Conservation (phyloP, 2,113 vertebrate genomes). For the Rhombomys opimus region DNA sequence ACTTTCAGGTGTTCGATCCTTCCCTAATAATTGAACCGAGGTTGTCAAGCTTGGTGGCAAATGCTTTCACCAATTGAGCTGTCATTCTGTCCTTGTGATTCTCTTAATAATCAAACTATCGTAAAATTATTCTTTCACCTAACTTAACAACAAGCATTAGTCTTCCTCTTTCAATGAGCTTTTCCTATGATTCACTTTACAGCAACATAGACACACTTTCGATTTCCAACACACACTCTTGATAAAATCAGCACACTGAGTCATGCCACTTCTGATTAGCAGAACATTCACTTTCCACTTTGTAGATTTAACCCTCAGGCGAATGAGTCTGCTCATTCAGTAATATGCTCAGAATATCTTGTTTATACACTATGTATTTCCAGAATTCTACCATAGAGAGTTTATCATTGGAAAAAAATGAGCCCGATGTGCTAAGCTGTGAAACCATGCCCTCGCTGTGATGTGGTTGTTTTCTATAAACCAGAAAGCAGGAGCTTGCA, state of each 20-base stretch:
- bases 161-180: neutral
- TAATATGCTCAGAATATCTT: neutral
- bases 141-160: neutral
- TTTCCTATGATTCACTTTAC: neutral
- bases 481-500: neutral
- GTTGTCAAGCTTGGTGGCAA: neutral
- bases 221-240: neutral
- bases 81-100: neutral
- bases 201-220: neutral
- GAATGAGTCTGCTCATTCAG: neutral
- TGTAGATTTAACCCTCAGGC: neutral
- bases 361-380: neutral
- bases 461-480: neutral
- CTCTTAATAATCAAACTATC: neutral
- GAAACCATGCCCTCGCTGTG: neutral
- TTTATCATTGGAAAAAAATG: neutral
- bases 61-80: neutral
- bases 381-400: neutral
- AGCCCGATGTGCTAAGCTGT: neutral
- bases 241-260: neutral
- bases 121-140: neutral
- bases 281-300: neutral
- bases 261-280: neutral
- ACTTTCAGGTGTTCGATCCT: neutral
- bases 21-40: neutral